phyloP scores from a whole-genome alignment of 2,888 invertebrate genomes.

The Eustalomyia histrio region DNA sequence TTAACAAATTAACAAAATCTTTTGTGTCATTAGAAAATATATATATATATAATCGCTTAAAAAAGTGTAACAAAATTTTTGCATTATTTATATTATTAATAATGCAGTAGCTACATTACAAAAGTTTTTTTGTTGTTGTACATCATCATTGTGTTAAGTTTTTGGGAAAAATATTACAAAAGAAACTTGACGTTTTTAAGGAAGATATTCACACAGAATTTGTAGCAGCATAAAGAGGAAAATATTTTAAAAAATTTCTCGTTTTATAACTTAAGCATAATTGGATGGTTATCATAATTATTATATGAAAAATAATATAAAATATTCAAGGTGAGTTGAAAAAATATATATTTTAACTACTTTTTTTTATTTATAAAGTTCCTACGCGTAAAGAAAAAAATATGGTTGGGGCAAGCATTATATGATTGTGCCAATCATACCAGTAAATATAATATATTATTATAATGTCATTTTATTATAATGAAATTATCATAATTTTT shows the following conservation, averaged over 20 bases:
- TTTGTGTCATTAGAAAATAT: background rate
- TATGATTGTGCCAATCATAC: too few relatives aligned
- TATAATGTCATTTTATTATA: too few relatives aligned
- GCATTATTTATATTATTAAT: background rate
- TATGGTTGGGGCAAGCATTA: too few relatives aligned
- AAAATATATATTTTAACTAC: too few relatives aligned
- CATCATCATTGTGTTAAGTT: background rate
- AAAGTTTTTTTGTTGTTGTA: background rate
- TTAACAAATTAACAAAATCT: background rate
- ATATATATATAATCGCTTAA: background rate
- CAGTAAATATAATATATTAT: too few relatives aligned
- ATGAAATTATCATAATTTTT: too few relatives aligned
- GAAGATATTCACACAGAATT: background rate
- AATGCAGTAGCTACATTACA: background rate
- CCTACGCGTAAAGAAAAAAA: too few relatives aligned
- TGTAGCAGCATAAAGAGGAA: background rate
- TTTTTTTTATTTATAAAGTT: too few relatives aligned
- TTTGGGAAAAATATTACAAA: background rate
- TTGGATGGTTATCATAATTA: slow-evolving; percentile 35
- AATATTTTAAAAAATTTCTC: background rate
- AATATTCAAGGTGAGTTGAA: slow-evolving; percentile 1
- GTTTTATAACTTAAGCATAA: slow-evolving; percentile 10
- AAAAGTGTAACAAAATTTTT: background rate
- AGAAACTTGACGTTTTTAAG: slow-evolving; percentile 1
- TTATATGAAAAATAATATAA: slow-evolving; percentile 4